Evolutionary conservation across 2,888 invertebrate species (phyloP), one percentile per base, ranked within the genome.

Genomic region (Epicampocera succincta): DNA sequence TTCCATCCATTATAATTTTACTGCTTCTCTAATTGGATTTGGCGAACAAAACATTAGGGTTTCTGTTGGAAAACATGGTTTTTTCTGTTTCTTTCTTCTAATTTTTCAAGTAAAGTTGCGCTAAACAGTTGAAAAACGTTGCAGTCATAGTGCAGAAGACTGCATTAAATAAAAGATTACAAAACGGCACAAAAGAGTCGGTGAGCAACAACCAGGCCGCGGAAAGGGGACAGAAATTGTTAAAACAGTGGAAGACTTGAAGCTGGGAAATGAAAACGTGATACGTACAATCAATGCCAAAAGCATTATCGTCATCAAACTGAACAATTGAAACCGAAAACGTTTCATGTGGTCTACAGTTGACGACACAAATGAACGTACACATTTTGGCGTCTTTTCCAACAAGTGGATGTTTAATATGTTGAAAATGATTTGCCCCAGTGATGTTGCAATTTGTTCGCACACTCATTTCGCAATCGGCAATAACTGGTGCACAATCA

Each of bases 261-360:
- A 68, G 81, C 71, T 65, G 15, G 78, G 54, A 74, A 66, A 74
- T 78, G 69, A 78, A 71, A 82, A 82, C 82, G 69, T 82, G 82
- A 82, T 78, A 78, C 77, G 54, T 65, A 60, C 74, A 82, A 82
- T 78, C 78, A 82, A 78, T 82, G 78, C 78, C 74, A 78, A 65
- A 74, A 74, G 82, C 77, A 65, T 54, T 74, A 78, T 78, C 69
- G 60, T 69, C 69, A 69, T 69, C 46, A 71, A 74, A 33, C 44
- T 80, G 33, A 29, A 15, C 44, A 29, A n/a, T 50, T 42, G 69
- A 58, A 69, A 69, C 44, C 46, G 38, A 76, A 69, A 69, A 76
- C 61, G n/a, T 40, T 69, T 69, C 52, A 61, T 56, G 38, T 50
- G 38, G 40, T 19, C 3, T 17, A 63, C 69, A 71, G 65, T 40